Evolutionary conservation across 37 sponge, comb jelly and placozoan species (phyloP).

Genomic region (Lycopodina hypogea): DNA sequence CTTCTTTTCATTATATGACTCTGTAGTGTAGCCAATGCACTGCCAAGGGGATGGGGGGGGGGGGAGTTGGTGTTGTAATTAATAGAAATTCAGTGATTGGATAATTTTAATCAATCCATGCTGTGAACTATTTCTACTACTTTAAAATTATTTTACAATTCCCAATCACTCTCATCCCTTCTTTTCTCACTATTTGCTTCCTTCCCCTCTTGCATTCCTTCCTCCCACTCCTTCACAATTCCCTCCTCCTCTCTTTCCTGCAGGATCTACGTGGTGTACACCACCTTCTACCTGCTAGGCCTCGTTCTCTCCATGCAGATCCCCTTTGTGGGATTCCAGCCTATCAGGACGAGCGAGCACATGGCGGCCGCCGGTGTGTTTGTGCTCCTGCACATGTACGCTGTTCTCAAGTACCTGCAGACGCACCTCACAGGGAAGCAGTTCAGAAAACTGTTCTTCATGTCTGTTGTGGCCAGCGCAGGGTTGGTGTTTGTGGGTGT

Average conservation of each 20-base stretch:
- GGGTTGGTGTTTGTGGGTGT: constrained; percentile 83
- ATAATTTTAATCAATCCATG: too few relatives aligned
- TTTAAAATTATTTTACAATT: too few relatives aligned
- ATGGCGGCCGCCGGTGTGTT: constrained; percentile 97
- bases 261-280: constrained; percentile 79
- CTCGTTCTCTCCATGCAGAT: constrained; percentile 97
- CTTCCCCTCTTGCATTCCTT: background rate
- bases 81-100: too few relatives aligned
- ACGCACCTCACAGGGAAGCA: constrained; percentile 57
- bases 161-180: background rate
- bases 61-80: too few relatives aligned
- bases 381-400: constrained; percentile 62
- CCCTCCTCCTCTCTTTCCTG: background rate
- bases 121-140: too few relatives aligned
- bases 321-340: constrained; percentile 98
- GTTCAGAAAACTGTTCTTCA: constrained; percentile 62
- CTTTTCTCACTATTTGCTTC: background rate
- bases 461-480: constrained; percentile 52
- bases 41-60: too few relatives aligned
- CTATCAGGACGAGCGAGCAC: constrained; percentile 98
- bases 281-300: constrained; percentile 96
- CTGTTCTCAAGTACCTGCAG: constrained; percentile 72
- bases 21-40: too few relatives aligned
- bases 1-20: too few relatives aligned
- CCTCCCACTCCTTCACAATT: background rate